These are phyloP conservation scores for Cataglyphis livida DNA, from an alignment of 2,888 invertebrate species.

Conservation along the genomic window DNA sequence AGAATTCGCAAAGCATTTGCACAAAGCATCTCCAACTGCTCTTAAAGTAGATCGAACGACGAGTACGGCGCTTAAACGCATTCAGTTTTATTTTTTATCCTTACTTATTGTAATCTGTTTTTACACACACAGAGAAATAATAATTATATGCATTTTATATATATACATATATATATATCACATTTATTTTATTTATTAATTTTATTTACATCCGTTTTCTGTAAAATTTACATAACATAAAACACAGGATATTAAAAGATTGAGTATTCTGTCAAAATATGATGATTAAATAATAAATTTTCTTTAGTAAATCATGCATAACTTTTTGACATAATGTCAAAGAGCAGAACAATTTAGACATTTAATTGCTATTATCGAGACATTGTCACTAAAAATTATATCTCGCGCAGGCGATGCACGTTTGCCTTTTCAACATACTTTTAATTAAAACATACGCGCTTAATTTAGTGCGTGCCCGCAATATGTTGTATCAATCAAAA, in stretches of 20 bases:
- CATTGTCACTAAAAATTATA: conserved; percentile 16
- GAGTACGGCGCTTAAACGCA: not conserved
- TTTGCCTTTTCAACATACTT: not conserved
- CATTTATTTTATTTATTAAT: not conserved
- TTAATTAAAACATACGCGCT: conserved; percentile 25
- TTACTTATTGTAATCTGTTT: not conserved
- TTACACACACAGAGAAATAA: not conserved
- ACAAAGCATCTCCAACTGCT: not conserved
- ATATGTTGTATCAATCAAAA: conserved; percentile 19
- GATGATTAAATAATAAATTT: not conserved
- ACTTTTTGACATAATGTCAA: not conserved
- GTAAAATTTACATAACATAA: conserved; percentile 1
- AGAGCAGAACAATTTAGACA: not conserved
- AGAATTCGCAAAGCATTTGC: conserved; percentile 35
- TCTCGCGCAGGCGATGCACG: not conserved
- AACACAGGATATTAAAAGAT: conserved; percentile 25
- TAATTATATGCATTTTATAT: not conserved
- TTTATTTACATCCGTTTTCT: not conserved
- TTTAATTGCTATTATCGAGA: conserved; percentile 11
- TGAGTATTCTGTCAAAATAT: conserved; percentile 16
- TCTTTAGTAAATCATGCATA: conserved; percentile 11
- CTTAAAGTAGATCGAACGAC: conserved; percentile 18
- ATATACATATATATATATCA: not conserved
- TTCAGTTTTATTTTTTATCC: not conserved
- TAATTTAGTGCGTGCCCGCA: conserved; percentile 13